These are phyloP conservation scores for Mus pahari DNA, from an alignment of 2,113 vertebrate species.

Conservation along the genomic window DNA sequence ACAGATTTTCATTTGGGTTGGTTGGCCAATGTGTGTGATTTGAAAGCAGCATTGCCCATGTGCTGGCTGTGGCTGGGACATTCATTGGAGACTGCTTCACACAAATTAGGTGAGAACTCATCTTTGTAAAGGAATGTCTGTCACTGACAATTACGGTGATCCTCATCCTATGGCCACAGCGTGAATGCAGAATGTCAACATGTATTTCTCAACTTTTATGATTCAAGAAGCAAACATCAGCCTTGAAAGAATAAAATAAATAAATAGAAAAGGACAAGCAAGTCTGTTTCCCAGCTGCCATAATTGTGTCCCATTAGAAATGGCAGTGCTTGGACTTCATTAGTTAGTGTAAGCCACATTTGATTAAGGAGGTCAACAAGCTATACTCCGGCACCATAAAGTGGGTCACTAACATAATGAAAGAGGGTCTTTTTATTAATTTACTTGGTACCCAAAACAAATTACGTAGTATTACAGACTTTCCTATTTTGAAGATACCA, in stretches of 20 bases:
- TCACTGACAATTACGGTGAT: slow-evolving; percentile 71
- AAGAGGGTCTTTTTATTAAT: slow-evolving; percentile 54
- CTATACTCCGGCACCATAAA: not conserved
- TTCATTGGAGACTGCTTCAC: slow-evolving; percentile 70
- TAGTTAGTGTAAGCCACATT: slow-evolving; percentile 29
- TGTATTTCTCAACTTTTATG: slow-evolving; percentile 46
- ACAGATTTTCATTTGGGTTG: slow-evolving; percentile 62
- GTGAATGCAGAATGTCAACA: slow-evolving; percentile 44
- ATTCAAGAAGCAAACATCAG: slow-evolving; percentile 63
- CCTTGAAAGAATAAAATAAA: slow-evolving; percentile 25
- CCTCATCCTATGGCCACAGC: slow-evolving; percentile 61
- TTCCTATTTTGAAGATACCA: not conserved
- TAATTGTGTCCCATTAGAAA: slow-evolving; percentile 8
- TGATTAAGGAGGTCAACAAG: not conserved
- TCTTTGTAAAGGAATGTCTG: slow-evolving; percentile 76
- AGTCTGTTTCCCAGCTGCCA: not conserved
- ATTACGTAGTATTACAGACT: slow-evolving; percentile 23
- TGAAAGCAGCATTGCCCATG: slow-evolving; percentile 65
- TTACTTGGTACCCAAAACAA: slow-evolving; percentile 55
- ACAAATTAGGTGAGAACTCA: slow-evolving; percentile 77
- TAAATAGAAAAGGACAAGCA: not conserved
- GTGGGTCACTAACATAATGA: not conserved
- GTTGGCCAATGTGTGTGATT: slow-evolving; percentile 58
- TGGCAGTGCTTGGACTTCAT: not conserved
- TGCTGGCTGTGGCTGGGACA: slow-evolving; percentile 57